Base-by-base conservation (phyloP, 2,113 vertebrate genomes). In the Catharus bicknelli region DNA sequence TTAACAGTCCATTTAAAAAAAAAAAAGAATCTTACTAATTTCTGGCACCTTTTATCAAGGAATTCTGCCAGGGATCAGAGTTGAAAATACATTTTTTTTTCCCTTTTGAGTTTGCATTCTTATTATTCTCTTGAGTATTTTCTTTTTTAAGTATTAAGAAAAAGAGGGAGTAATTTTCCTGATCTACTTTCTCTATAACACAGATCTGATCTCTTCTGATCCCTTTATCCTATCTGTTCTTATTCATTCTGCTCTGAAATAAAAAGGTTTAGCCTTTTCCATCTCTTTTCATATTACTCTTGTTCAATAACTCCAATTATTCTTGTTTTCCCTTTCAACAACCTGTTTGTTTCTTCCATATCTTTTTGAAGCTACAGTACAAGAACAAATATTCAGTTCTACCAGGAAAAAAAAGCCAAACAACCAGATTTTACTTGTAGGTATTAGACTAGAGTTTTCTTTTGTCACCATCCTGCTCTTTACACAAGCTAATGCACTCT, bases 321-420 rank as follows among this genome's bases (percentile, higher is more conserved):
- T 83, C 47, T 72, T 84, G 40, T 54, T 94, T 95, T 84, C 36
- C 13, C 14, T 90, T 92, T 94, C 66, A 88, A 82, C n/a, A 75
- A 7, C 17, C 19, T 90, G 62, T 54, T 86, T 88, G 61, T 90
- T 74, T 74, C 42, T 92, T 90, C 20, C 21, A 47, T 21, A 61
- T 57, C 8, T 38, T 95, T 92, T 82, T 92, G 77, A 82, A 89
- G 73, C 9, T 81, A 42, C 57, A 67, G 32, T 29, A n/a, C 16
- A 64, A 69, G 40, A 62, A 77, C 5, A 67, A 51, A 67, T 51
- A 51, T 18, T 43, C 45, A 51, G 4, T 59, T 59, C 32, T 43
- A 68, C 17, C 26, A 36, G 17, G 1, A 45, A 63, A 27, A 17
- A 19, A 45, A 5, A 25, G 30, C 3, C 4, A 29, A 42, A 19